A percentile compares a stretch with the other conserved stretches of the same genome.
Evolutionary conservation across 2,797 vertebrate species (phyloP).

Genomic region (Spondyliosoma cantharus): DNA sequence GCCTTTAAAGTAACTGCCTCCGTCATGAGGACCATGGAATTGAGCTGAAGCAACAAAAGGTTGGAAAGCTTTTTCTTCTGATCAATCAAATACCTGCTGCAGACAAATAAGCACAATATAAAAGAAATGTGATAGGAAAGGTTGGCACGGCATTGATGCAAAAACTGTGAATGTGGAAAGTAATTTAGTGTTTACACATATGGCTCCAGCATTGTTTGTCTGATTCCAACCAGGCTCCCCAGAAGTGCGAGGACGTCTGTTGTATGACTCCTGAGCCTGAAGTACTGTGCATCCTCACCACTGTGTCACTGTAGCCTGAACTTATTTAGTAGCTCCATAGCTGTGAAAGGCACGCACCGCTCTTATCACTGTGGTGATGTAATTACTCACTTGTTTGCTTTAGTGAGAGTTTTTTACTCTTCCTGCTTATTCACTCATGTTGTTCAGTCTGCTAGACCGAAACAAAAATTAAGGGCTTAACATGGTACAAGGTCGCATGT

Average conservation of each 20-base stretch:
- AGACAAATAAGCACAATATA: not conserved
- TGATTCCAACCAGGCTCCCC: conserved; percentile 5
- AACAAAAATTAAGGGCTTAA: conserved; percentile 32
- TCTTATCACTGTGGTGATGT: conserved; percentile 34
- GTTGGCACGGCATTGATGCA: not conserved
- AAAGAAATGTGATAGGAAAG: not conserved
- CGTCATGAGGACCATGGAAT: not conserved
- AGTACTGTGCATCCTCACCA: conserved; percentile 16
- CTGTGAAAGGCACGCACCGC: conserved; percentile 26
- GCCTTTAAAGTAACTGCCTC: not conserved
- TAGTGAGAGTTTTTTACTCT: conserved; percentile 39
- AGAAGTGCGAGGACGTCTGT: conserved; percentile 24
- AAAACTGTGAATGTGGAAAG: not conserved
- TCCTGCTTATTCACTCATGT: conserved; percentile 35
- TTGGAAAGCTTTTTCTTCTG: not conserved
- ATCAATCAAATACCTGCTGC: not conserved
- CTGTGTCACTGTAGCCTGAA: conserved; percentile 15
- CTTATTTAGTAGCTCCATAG: conserved; percentile 8
- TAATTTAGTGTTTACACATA: conserved; percentile 1
- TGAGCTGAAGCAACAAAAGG: not conserved
- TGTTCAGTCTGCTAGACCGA: conserved; percentile 19
- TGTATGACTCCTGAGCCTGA: conserved; percentile 19
- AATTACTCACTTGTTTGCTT: conserved; percentile 55
- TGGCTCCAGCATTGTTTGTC: not conserved
- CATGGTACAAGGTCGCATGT: conserved; percentile 5